Evolutionary conservation across 2,113 vertebrate genomes (phyloP), one percentile per base, ranked within the genome.

Genomic region (Merops nubicus): DNA sequence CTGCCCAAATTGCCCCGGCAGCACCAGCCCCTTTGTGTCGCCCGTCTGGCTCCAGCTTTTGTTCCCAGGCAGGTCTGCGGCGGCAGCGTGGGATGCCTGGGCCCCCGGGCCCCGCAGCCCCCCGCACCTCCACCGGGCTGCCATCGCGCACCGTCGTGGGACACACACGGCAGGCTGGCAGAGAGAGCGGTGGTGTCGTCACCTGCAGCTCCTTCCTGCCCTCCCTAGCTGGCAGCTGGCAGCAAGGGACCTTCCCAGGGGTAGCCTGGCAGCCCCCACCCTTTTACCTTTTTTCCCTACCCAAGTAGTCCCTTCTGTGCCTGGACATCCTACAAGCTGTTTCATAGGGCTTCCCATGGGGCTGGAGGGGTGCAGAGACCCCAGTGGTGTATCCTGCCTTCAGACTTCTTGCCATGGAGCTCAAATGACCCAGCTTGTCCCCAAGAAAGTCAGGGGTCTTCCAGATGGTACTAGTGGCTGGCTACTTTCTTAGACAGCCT

Each of bases 141-240:
- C 43, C 29, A 8, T 31, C 50, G 43, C 48, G 25, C 34, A n/a
- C 3, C 4, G 43, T 43, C 0, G 0, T 59, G 69, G 67, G 85
- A 42, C 38, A 42, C 18, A 2, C 34, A 5, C 2, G 1, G 54
- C n/a, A 42, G 31, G 22, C 51, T 88, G 87, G 38, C 47, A 64
- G 0, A 0, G 1, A n/a, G 47, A n/a, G 47, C 15, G 45, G 33
- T 15, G 15, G 42, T 11, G 0, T 40, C 6, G 1, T 1, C 3
- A 34, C 59, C 45, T 65, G 20, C 34, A 62, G 79, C 38, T 92
- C 50, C 54, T 92, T 86, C 33, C 42, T 42, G 51, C 16, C 10
- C 10, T 73, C 26, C 64, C 80, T 4, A 2, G 31, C 53, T 0
- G 1, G 51, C 65, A 73, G n/a, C 25, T 83, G 48, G 28, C 82